Conservation (phyloP, 92 coral and sea anemone species). For the Anthopleura xanthogrammica region DNA sequence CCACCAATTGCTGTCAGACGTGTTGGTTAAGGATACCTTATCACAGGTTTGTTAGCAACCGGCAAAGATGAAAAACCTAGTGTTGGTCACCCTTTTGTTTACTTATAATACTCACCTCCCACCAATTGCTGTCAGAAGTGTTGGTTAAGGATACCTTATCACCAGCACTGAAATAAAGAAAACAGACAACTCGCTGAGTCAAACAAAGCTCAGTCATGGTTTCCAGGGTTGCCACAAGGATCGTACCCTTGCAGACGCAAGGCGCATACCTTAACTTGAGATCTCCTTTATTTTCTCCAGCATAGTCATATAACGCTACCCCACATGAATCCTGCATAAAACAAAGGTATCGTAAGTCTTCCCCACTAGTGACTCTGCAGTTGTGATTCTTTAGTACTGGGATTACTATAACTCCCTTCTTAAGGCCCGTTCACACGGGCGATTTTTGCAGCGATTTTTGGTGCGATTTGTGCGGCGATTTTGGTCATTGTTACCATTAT, state of each 20-base stretch:
- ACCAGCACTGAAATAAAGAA: constrained; percentile 68
- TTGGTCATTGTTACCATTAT: too few species aligned
- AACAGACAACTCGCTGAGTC: not conserved
- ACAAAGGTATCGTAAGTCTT: too few species aligned
- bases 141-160: constrained; percentile 69
- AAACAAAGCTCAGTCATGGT: too few species aligned
- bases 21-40: constrained; percentile 66
- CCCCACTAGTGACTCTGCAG: not conserved
- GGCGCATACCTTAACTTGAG: constrained; percentile 65
- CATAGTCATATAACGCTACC: constrained; percentile 88
- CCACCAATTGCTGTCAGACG: constrained; percentile 93
- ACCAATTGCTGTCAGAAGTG: constrained; percentile 87
- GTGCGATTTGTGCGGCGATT: too few species aligned
- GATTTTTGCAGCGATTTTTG: too few species aligned
- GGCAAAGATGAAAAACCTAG: too few species aligned
- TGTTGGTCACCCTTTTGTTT: not conserved
- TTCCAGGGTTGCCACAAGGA: too few species aligned
- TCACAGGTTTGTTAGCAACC: not conserved
- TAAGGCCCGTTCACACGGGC: too few species aligned
- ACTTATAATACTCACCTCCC: constrained; percentile 63
- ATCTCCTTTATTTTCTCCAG: constrained; percentile 87
- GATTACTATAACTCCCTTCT: too few species aligned
- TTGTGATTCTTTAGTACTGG: too few species aligned
- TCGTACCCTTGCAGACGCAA: too few species aligned
- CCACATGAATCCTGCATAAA: constrained; percentile 30